These are phyloP conservation scores for Chrysotoxum bicinctum DNA, from an alignment of 2,888 invertebrate genomes.

Conservation along the genomic window DNA sequence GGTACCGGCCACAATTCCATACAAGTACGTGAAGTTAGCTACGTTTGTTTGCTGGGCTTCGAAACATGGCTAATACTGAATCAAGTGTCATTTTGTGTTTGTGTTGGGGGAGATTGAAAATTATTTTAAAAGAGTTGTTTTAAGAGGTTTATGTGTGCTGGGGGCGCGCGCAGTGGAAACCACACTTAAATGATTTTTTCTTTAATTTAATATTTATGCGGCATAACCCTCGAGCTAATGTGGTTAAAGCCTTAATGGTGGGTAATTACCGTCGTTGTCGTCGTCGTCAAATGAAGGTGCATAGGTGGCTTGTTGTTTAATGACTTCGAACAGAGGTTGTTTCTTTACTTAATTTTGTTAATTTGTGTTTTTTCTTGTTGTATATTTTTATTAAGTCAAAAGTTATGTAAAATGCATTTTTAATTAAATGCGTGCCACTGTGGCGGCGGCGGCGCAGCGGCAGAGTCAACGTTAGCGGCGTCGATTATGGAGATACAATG, in stretches of 20 bases:
- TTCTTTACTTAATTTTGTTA: slow-evolving; percentile 25
- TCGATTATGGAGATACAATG: slow-evolving; percentile 20
- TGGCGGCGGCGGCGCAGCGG: neutral
- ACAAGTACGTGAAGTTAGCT: slow-evolving; percentile 33
- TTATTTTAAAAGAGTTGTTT: slow-evolving; percentile 21
- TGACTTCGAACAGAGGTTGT: slow-evolving; percentile 54
- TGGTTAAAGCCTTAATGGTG: slow-evolving; percentile 50
- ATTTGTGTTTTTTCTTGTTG: slow-evolving; percentile 17
- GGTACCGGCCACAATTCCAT: neutral
- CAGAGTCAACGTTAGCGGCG: too few relatives aligned
- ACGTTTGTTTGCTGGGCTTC: neutral
- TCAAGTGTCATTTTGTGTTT: slow-evolving; percentile 61
- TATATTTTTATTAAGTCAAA: slow-evolving; percentile 12
- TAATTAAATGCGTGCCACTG: slow-evolving; percentile 19
- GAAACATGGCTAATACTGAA: slow-evolving; percentile 48
- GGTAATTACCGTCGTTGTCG: slow-evolving; percentile 46
- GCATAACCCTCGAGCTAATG: slow-evolving; percentile 43
- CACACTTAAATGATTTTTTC: slow-evolving; percentile 14
- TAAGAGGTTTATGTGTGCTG: too few relatives aligned
- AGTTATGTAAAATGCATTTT: slow-evolving; percentile 37
- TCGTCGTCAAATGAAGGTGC: slow-evolving; percentile 33
- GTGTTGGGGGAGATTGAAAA: slow-evolving; percentile 59
- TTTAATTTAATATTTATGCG: slow-evolving; percentile 9
- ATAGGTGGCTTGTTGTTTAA: slow-evolving; percentile 56
- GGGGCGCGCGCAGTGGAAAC: slow-evolving; percentile 4